Percentiles rank a stretch among this genome's conserved stretches.
Evolutionary conservation across 2,113 vertebrate species (phyloP).

Genomic region (Ictidomys tridecemlineatus): DNA sequence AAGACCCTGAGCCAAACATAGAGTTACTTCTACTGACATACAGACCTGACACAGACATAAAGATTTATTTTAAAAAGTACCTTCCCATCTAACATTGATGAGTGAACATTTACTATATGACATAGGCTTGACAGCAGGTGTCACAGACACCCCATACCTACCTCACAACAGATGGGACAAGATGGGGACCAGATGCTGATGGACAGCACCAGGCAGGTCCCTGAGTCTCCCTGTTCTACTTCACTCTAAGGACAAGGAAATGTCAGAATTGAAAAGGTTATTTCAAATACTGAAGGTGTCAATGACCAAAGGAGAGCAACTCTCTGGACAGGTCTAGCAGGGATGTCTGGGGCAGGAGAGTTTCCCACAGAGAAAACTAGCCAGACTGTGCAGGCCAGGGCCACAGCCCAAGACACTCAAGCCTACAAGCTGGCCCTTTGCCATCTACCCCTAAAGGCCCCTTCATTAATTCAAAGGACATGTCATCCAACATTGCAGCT

Average conservation of each 20-base stretch:
- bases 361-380: neutral
- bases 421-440: neutral
- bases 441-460: neutral
- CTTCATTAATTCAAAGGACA: neutral
- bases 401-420: neutral
- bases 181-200: neutral
- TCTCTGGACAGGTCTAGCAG: neutral
- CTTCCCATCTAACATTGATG: neutral
- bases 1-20: neutral
- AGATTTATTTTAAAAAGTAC: slow-evolving; percentile 35
- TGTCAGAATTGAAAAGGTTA: neutral
- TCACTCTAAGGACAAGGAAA: neutral
- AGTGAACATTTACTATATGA: neutral
- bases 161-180: neutral
- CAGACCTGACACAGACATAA: neutral
- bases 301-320: neutral
- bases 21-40: no score
- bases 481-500: neutral
- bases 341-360: neutral
- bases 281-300: neutral
- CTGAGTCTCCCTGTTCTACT: neutral
- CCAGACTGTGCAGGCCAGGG: no score
- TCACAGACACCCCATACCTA: neutral
- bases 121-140: neutral
- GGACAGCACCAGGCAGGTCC: neutral